These are phyloP conservation scores for Cataglyphis altisquamis DNA, from an alignment of 2,888 invertebrate genomes.

Conservation along the genomic window DNA sequence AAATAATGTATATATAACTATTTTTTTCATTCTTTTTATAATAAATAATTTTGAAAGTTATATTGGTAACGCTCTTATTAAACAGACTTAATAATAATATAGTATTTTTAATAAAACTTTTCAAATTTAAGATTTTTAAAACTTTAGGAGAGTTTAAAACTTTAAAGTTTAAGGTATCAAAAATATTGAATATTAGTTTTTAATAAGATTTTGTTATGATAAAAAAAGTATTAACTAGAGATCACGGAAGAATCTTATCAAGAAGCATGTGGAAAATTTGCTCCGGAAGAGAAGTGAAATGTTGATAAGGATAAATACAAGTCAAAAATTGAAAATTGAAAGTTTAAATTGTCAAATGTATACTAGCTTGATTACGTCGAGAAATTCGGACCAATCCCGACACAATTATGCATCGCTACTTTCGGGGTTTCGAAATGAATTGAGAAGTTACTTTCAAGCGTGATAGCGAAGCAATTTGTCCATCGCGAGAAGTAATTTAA, in stretches of 20 bases:
- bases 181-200: constrained; percentile 7
- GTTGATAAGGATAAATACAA: constrained; percentile 13
- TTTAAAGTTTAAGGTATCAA: background rate
- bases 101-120: constrained; percentile 1
- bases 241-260: background rate
- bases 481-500: constrained; percentile 34
- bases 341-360: constrained; percentile 8
- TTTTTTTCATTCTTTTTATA: too few species aligned
- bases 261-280: constrained; percentile 6
- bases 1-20: too few species aligned
- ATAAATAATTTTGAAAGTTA: too few species aligned
- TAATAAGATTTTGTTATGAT: background rate
- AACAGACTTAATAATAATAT: background rate
- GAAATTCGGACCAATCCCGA: constrained; percentile 21
- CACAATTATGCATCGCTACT: constrained; percentile 29
- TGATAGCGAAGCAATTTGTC: constrained; percentile 44
- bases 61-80: too few species aligned
- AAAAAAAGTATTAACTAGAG: background rate
- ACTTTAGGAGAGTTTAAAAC: background rate
- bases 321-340: constrained; percentile 24
- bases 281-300: constrained; percentile 9
- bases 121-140: background rate
- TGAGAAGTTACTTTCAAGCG: constrained; percentile 36
- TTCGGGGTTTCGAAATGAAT: constrained; percentile 24
- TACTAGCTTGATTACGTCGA: constrained; percentile 1